Percentiles rank a stretch among this genome's conserved stretches.
phyloP scores from a whole-genome alignment of 2,113 vertebrate species.

The Crotophaga sulcirostris region DNA sequence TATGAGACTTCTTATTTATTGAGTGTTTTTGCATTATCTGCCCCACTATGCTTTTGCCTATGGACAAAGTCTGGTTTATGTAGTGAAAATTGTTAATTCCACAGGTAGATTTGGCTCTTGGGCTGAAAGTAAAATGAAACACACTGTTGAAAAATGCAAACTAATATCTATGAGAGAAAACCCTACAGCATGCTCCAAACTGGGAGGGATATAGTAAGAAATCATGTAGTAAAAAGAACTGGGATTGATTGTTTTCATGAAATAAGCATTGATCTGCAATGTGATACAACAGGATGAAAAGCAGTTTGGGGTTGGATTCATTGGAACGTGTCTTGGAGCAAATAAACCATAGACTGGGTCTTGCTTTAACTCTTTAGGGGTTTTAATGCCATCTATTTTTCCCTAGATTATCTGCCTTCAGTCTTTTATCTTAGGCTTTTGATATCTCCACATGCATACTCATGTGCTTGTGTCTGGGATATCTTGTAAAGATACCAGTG shows the following conservation, averaged over 20 bases:
- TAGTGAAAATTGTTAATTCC: neutral
- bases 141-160: neutral
- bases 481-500: neutral
- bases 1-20: neutral
- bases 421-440: neutral
- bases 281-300: neutral
- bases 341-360: neutral
- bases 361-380: neutral
- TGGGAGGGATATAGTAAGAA: neutral
- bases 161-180: neutral
- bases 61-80: neutral
- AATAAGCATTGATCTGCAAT: slow-evolving; percentile 11
- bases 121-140: neutral
- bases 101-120: neutral
- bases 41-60: neutral
- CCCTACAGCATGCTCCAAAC: neutral
- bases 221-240: neutral
- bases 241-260: neutral
- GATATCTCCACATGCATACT: neutral
- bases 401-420: neutral
- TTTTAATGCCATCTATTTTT: neutral
- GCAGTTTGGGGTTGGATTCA: neutral
- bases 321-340: neutral
- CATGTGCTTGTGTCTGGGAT: neutral
- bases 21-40: neutral